A percentile compares a stretch with the other conserved stretches of the same genome.
These are phyloP conservation scores for Agrochola circellaris DNA, from an alignment of 2,888 invertebrate species.

Conservation along the genomic window DNA sequence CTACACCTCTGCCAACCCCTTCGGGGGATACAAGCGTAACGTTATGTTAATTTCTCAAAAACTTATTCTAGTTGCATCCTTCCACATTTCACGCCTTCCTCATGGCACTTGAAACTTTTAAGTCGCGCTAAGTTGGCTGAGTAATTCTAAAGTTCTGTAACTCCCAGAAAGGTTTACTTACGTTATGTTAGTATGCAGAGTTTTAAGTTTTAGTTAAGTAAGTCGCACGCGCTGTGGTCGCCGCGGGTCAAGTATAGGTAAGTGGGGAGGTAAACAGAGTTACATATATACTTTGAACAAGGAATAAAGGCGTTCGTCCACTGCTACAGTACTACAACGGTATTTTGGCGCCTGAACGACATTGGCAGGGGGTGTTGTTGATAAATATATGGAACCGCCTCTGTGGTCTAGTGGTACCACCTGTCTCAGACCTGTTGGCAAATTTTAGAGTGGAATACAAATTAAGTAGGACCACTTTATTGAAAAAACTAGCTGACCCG, in stretches of 20 bases:
- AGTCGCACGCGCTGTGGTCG: constrained; percentile 40
- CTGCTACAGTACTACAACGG: neutral
- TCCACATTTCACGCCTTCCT: constrained; percentile 30
- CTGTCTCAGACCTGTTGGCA: too few species aligned
- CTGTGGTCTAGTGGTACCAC: too few species aligned
- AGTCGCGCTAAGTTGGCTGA: constrained; percentile 57
- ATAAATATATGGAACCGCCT: too few species aligned
- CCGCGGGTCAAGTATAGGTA: constrained; percentile 28
- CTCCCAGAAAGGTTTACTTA: constrained; percentile 42
- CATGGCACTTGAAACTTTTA: constrained; percentile 55
- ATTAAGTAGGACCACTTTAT: too few species aligned
- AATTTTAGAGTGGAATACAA: too few species aligned
- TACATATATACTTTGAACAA: constrained; percentile 10
- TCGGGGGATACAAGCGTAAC: neutral
- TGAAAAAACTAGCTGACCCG: too few species aligned
- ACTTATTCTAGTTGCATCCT: constrained; percentile 22
- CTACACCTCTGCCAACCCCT: neutral
- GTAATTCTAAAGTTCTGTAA: constrained; percentile 54
- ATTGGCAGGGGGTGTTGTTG: too few species aligned
- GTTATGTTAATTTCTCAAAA: constrained; percentile 15
- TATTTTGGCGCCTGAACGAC: neutral
- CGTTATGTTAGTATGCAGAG: constrained; percentile 35
- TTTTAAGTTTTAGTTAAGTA: constrained; percentile 32
- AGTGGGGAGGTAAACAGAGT: neutral
- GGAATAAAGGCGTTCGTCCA: neutral